Evolutionary conservation across 2,888 invertebrate species (phyloP), one percentile per base, ranked within the genome.

Genomic region (Baronia brevicornis): DNA sequence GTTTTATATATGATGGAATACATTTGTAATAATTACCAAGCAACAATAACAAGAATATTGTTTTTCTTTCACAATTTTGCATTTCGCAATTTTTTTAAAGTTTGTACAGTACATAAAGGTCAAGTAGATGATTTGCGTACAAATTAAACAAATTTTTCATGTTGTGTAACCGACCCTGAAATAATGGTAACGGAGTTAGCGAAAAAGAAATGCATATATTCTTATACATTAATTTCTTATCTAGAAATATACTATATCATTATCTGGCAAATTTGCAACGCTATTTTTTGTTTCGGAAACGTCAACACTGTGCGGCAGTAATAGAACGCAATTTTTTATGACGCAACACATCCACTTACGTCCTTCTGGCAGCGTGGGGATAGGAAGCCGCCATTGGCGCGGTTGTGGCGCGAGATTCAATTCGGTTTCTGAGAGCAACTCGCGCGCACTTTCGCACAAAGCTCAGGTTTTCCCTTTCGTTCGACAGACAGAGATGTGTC

Each of bases 381-480:
- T 51, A 31, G 48, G 45, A 43, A 47, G 44, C 43, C 49, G 51
- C 60, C 67, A 77, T 74, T 74, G 78, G 79, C 38, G 21, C 35
- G 48, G 44, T 33, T 30, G 51, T 46, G 69, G 77, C 75, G 80
- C 61, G 72, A 65, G 50, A 70, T 79, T 84, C 80, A 78, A 84
- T 75, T 67, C 69, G 55, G 44, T 51, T 46, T 51, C 55, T 47
- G 62, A 56, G 47, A 54, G 55, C 68, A 59, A 54, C 67, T 67
- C 66, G 62, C 42, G 68, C 73, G 71, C 79, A 82, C 77, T 78
- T 73, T 79, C 79, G 64, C 72, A 61, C 60, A 32, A 40, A 55
- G 56, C 40, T 60, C 58, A 60, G 62, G 63, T 64, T 74, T 77
- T 78, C 74, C 65, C 75, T 79, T 77, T 79, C 74, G 57, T 69